phyloP scores from a whole-genome alignment of 2,797 vertebrate genomes.

The Simalia tracyae region DNA sequence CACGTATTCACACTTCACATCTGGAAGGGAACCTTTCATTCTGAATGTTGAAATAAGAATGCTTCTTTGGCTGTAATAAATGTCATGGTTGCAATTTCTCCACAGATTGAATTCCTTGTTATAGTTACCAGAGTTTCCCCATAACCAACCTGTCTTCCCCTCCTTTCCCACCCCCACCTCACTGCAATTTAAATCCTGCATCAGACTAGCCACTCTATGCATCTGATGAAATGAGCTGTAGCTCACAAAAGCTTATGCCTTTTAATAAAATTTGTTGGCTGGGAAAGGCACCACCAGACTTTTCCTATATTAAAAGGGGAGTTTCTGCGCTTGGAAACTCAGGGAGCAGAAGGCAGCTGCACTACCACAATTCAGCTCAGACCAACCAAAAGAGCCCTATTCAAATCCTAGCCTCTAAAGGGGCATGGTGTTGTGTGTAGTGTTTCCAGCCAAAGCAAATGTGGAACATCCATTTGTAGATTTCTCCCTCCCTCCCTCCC shows the following conservation, averaged over 20 bases:
- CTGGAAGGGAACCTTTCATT: neutral
- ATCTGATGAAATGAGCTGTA: neutral
- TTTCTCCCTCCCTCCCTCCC: neutral
- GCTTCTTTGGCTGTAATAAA: neutral
- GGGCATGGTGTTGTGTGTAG: too few species aligned
- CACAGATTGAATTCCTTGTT: neutral
- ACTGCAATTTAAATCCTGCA: neutral
- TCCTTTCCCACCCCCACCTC: neutral
- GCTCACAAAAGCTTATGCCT: neutral
- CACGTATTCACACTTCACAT: neutral
- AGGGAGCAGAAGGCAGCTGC: neutral
- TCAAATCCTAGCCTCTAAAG: neutral
- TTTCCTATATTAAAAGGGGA: neutral
- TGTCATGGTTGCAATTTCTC: too few species aligned
- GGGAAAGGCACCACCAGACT: neutral
- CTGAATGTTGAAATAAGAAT: conserved; percentile 1
- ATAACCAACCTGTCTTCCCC: neutral
- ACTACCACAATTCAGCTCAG: neutral
- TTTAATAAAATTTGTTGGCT: neutral
- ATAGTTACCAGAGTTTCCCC: neutral
- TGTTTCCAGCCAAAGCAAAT: neutral
- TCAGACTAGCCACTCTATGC: neutral
- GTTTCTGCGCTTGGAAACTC: neutral
- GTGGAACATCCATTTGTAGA: neutral
- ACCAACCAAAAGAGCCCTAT: neutral